Evolutionary conservation across 2,888 invertebrate species (phyloP), one percentile per base, ranked within the genome.

Genomic region (Trissolcus japonicus): DNA sequence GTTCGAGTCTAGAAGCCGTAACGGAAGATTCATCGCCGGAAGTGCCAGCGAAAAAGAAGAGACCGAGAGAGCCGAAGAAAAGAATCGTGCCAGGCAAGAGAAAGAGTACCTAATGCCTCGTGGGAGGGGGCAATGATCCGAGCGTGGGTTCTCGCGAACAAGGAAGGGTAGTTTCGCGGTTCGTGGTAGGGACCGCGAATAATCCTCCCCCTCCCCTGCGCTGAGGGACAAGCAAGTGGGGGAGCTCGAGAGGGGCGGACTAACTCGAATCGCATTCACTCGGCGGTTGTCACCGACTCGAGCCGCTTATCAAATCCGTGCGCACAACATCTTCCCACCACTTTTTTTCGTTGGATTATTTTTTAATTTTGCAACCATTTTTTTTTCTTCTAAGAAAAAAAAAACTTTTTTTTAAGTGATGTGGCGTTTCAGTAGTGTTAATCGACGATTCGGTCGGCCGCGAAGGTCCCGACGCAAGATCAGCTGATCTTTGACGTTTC

Each of bases 251-350:
- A 86, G 87, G 87, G 88, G 88, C 86, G 86, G 85, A 82, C 82
- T 84, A 86, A 86, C 83, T 87, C 85, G 85, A 82, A 85, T 79
- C 83, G 82, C 85, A 88, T 87, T 88, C 88, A 87, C 88, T 88
- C 87, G 86, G 84, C 87, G 88, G 86, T 87, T 87, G 88, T 87
- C 86, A 86, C 83, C 86, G 88, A 86, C 86, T 85, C 84, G 86
- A 86, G 79, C 80, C 59, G 78, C 63, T 66, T 63, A 80, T 17
- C 19, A 80, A 81, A 78, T 83, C 82, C 82, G 79, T 60, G 74
- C 78, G 75, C 74, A 65, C 72, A 66, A 59, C 54, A 66, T 65
- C 46, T 54, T 35, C 76, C 57, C 62, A 21, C 71, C 25, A 14
- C 14, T 55, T 16, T 35, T 11, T 46, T 46, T 6, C 25, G 4